phyloP scores from a whole-genome alignment of 2,888 invertebrate genomes.

The Luffia ferchaultella region DNA sequence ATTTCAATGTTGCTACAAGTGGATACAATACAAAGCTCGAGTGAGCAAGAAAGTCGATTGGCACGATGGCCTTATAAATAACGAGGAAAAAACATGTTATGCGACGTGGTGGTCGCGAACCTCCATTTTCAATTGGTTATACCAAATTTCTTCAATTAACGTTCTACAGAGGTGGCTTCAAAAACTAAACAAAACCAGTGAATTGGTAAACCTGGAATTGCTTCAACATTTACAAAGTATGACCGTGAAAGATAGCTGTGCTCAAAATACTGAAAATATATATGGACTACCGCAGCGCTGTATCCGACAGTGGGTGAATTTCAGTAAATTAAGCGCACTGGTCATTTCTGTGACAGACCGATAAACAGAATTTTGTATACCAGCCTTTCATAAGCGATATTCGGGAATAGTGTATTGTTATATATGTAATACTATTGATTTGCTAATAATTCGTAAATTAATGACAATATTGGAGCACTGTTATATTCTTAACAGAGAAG shows the following conservation, averaged over 20 bases:
- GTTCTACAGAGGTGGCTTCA: slow-evolving; percentile 50
- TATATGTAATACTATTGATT: too few species aligned
- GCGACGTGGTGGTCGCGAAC: slow-evolving; percentile 39
- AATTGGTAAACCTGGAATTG: slow-evolving; percentile 16
- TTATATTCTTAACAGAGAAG: too few species aligned
- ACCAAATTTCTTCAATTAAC: slow-evolving; percentile 38
- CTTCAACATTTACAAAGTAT: too few species aligned
- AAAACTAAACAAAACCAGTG: slow-evolving; percentile 30
- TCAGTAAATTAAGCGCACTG: slow-evolving; percentile 33
- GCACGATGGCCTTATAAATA: slow-evolving; percentile 22
- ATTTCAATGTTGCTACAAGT: slow-evolving; percentile 34
- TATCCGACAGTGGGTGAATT: slow-evolving; percentile 31
- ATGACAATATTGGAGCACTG: too few species aligned
- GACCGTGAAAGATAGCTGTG: too few species aligned
- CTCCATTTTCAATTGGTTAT: slow-evolving; percentile 37
- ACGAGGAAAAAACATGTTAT: slow-evolving; percentile 28
- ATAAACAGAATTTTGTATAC: too few species aligned
- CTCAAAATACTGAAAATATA: too few species aligned
- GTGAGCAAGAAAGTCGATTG: slow-evolving; percentile 18
- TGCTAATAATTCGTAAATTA: too few species aligned
- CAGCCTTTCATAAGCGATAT: too few species aligned
- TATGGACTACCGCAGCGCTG: too few species aligned
- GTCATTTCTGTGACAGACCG: slow-evolving; percentile 38
- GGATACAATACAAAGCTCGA: slow-evolving; percentile 27
- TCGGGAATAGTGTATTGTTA: too few species aligned